phyloP scores from a whole-genome alignment of 2,888 invertebrate species.

The Hydrotaea cyrtoneurina region DNA sequence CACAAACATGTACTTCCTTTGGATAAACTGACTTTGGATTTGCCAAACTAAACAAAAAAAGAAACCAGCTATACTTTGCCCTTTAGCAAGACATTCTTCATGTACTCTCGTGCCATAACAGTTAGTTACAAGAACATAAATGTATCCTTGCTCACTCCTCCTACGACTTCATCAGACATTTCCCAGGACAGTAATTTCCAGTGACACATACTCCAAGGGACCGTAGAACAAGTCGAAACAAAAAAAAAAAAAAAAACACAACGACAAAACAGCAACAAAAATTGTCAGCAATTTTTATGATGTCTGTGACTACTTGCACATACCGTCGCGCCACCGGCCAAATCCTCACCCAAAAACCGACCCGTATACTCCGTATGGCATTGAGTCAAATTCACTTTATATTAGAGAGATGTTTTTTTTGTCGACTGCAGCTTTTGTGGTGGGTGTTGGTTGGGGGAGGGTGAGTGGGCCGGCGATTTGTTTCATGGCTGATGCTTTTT shows the following conservation, averaged over 20 bases:
- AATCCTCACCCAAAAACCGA: too few relatives aligned
- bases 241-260: not conserved
- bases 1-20: slow-evolving; percentile 8
- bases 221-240: slow-evolving; percentile 15
- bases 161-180: slow-evolving; percentile 12
- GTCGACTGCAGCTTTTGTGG: not conserved
- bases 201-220: slow-evolving; percentile 60
- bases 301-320: slow-evolving; percentile 44
- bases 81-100: slow-evolving; percentile 4
- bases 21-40: not conserved
- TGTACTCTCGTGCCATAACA: too few relatives aligned
- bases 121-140: not conserved
- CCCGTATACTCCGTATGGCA: too few relatives aligned
- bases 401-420: slow-evolving; percentile 31
- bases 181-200: slow-evolving; percentile 59
- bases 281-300: slow-evolving; percentile 62
- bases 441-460: not conserved
- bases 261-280: slow-evolving; percentile 25
- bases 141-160: slow-evolving; percentile 3
- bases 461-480: too few relatives aligned
- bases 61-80: not conserved
- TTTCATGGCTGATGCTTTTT: slow-evolving; percentile 39
- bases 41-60: not conserved
- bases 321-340: not conserved
- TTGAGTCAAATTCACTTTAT: slow-evolving; percentile 52